Conservation (phyloP, 2,113 vertebrate species). For the Xyliphius kryptos region DNA sequence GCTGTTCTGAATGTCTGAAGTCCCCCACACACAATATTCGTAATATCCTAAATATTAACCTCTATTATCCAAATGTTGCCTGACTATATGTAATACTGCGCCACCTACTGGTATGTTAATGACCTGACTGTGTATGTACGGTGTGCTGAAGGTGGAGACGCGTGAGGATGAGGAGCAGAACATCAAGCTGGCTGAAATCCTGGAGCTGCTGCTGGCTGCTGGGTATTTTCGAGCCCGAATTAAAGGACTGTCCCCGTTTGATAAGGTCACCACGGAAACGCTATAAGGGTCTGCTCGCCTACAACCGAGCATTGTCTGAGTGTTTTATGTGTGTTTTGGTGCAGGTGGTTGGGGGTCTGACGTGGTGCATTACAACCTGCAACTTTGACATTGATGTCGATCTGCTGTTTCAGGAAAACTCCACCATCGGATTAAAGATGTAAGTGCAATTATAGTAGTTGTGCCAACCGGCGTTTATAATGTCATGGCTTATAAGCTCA, state of each 20-base stretch:
- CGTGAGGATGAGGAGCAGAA: slow-evolving; percentile 95
- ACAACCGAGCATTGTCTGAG: neutral
- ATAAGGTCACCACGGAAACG: slow-evolving; percentile 71
- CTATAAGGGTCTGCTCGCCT: neutral
- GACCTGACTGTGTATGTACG: neutral
- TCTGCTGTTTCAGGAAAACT: slow-evolving; percentile 96
- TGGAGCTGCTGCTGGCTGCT: slow-evolving; percentile 91
- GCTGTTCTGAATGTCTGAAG: too few relatives aligned
- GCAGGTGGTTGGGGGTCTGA: slow-evolving; percentile 97
- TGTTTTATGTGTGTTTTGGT: slow-evolving; percentile 26
- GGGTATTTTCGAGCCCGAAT: slow-evolving; percentile 96
- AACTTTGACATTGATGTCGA: slow-evolving; percentile 93
- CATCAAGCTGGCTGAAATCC: slow-evolving; percentile 84
- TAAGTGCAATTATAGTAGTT: slow-evolving; percentile 55
- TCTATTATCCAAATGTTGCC: too few relatives aligned
- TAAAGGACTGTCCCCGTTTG: slow-evolving; percentile 92
- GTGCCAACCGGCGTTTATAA: too few relatives aligned
- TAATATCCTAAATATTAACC: too few relatives aligned
- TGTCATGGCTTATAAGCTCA: too few relatives aligned
- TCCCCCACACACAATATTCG: too few relatives aligned
- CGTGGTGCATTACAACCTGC: slow-evolving; percentile 97
- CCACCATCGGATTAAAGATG: slow-evolving; percentile 99
- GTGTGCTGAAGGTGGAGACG: slow-evolving; percentile 77
- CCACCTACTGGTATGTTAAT: too few relatives aligned
- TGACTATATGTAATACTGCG: too few relatives aligned